Evolutionary conservation across 2,888 invertebrate species (phyloP), one percentile per base, ranked within the genome.

Genomic region (Buathra laborator): DNA sequence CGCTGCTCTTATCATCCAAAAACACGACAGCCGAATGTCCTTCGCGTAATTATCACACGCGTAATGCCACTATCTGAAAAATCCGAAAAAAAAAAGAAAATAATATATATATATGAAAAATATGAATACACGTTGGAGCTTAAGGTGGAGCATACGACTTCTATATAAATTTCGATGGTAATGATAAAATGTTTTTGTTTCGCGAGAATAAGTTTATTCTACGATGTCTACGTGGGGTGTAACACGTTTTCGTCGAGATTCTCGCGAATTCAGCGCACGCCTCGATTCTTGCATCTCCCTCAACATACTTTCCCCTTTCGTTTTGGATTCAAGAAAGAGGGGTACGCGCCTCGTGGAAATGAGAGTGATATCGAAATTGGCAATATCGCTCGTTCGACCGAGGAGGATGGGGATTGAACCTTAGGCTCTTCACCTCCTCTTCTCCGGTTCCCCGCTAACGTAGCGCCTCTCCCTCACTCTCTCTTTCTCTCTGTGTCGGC

Each of bases 341-440:
- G 81, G 81, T 84, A 5, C 12, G 62, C 85, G 75, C 64, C 51
- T 53, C 85, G 84, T 88, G 87, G 90, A 90, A 91, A 91, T 89
- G 91, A 92, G 90, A 89, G 89, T 87, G 90, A 91, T 91, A 91
- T 90, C 89, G 90, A 92, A 92, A 92, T 92, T 92, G 92, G 91
- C 92, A 92, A 92, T 92, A 92, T 92, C 91, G 89, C 88, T 70
- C 67, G 77, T 87, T 85, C 79, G 76, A 83, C 66, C 46, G 71
- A 24, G 24, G 48, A 72, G 75, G 85, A 70, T 79, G 76, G 59
- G 67, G 74, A 75, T 29, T 85, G 56, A 81, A 75, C 78, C 66
- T 32, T 19, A 75, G 12, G 64, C 75, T 76, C 85, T 85, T 79
- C 82, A 85, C 70, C 72, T 79, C 70, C 83, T 67, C 16, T 16